Percentiles rank a stretch among this genome's conserved stretches.
Conservation (phyloP, 1,140 invertebrate genomes). For the Holotrichia oblita region DNA sequence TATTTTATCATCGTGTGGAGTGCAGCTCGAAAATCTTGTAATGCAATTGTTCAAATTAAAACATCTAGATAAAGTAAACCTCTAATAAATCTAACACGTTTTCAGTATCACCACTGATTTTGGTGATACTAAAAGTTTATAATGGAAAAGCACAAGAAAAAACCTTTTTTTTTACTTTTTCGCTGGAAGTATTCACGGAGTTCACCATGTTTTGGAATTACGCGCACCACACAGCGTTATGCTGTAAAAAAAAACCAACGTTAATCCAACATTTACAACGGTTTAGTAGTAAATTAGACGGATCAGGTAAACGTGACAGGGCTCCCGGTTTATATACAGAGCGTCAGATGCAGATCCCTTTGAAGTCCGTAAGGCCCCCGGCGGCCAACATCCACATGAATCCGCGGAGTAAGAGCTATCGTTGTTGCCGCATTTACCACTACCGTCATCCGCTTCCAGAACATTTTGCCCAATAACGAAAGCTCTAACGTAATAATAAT, state of each 20-base stretch:
- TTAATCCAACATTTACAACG: constrained; percentile 39
- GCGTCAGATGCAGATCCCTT: constrained; percentile 54
- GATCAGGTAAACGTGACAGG: constrained; percentile 48
- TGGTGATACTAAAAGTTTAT: no score
- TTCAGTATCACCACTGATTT: no score
- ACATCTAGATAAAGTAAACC: no score
- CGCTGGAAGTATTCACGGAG: background rate
- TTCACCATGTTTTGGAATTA: background rate
- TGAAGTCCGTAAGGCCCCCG: constrained; percentile 50
- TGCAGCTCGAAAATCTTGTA: no score
- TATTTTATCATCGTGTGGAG: no score
- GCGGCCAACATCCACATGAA: constrained; percentile 42
- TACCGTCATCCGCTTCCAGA: constrained; percentile 42
- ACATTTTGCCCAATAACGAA: constrained; percentile 32
- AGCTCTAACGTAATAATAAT: constrained; percentile 31
- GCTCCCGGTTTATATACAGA: constrained; percentile 49
- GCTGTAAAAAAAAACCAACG: background rate
- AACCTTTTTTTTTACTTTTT: no score
- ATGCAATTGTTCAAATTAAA: no score
- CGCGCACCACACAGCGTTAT: background rate
- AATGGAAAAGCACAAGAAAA: no score
- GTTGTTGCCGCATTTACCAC: constrained; percentile 38
- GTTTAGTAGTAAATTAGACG: constrained; percentile 44
- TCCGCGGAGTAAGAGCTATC: constrained; percentile 23
- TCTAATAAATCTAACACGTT: no score